Conservation (phyloP, 2,888 invertebrate genomes). For the Eupithecia subumbrata region DNA sequence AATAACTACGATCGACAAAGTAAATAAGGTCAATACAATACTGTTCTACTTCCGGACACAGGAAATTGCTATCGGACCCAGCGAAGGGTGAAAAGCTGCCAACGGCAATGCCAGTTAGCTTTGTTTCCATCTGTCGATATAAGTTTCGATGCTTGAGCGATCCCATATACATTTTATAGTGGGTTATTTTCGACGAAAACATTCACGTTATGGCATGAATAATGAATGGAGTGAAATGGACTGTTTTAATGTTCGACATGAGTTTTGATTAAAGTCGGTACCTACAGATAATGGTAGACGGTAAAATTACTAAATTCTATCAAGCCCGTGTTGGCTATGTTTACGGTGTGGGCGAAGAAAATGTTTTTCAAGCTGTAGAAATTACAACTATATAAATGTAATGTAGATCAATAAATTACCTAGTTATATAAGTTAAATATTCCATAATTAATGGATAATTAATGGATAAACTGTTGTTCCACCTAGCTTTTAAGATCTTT, state of each 20-base stretch:
- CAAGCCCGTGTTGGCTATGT: too few relatives aligned
- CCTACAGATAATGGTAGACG: not conserved
- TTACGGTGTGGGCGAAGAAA: too few relatives aligned
- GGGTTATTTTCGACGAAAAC: not conserved
- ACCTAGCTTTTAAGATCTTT: too few relatives aligned
- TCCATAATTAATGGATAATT: too few relatives aligned
- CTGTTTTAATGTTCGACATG: not conserved
- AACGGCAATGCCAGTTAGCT: not conserved
- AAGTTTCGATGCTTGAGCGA: not conserved
- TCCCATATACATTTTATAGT: not conserved
- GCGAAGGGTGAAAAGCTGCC: slow-evolving; percentile 4
- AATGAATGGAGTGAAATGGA: not conserved
- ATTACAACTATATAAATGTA: too few relatives aligned
- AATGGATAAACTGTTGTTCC: too few relatives aligned
- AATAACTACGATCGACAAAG: not conserved
- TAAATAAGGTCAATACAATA: not conserved
- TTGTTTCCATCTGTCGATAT: slow-evolving; percentile 4
- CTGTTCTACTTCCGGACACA: slow-evolving; percentile 3
- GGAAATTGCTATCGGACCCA: slow-evolving; percentile 11
- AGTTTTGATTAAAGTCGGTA: not conserved
- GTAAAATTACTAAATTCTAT: not conserved
- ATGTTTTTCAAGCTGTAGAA: not conserved
- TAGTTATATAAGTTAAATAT: too few relatives aligned
- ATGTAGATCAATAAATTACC: too few relatives aligned
- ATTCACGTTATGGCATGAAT: not conserved